Conservation (phyloP, 2,888 invertebrate genomes). For the Copidosoma aretas region DNA sequence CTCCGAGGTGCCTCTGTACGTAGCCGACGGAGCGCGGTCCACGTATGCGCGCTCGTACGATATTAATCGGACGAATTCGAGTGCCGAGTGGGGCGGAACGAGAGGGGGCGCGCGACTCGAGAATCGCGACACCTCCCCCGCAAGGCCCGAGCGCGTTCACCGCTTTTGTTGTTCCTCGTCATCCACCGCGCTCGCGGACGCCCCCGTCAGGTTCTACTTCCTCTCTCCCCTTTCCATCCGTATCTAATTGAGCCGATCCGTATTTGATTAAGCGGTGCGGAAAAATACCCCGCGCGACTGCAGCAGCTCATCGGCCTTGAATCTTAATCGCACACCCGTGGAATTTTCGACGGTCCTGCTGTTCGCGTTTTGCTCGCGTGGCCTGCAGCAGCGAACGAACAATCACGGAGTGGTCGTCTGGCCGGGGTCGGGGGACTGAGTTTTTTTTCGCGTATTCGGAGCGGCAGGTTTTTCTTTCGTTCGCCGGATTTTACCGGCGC, state of each 20-base stretch:
- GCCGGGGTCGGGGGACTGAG: too few relatives aligned
- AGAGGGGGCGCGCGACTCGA: constrained; percentile 30
- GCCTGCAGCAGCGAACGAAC: too few relatives aligned
- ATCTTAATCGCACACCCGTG: constrained; percentile 34
- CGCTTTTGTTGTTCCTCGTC: too few relatives aligned
- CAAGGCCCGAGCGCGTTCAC: background rate
- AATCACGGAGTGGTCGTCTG: constrained; percentile 26
- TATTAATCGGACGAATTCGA: constrained; percentile 8
- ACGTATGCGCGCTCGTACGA: too few relatives aligned
- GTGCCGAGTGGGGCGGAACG: constrained; percentile 15
- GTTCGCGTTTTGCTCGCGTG: constrained; percentile 27
- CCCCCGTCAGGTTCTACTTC: constrained; percentile 3
- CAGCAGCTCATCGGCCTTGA: constrained; percentile 37
- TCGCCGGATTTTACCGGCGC: too few relatives aligned
- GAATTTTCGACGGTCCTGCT: constrained; percentile 27
- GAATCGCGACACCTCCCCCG: constrained; percentile 37
- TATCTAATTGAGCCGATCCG: background rate
- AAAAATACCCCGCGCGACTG: constrained; percentile 23
- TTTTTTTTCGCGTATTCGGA: too few relatives aligned
- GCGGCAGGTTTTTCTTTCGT: too few relatives aligned
- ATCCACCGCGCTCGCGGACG: too few relatives aligned
- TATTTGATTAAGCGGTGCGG: constrained; percentile 39
- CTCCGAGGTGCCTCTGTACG: background rate
- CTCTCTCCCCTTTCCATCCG: too few relatives aligned
- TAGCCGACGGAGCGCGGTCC: background rate